Base-by-base conservation (phyloP, 2,888 invertebrate species). In the Antheraea assamensis region DNA sequence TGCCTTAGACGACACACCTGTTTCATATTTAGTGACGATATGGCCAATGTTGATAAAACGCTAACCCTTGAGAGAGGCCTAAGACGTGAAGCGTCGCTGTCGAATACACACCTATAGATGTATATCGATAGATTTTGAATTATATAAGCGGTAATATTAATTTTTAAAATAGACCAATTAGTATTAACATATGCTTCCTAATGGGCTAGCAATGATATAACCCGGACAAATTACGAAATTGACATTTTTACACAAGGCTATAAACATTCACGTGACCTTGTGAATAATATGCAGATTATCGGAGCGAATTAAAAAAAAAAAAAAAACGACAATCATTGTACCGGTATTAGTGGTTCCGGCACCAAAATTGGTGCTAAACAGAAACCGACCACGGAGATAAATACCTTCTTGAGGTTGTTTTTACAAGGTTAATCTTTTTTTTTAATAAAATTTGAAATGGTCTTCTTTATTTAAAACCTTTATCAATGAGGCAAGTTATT, bases 231-330 rank as follows among this genome's bases (percentile, higher is more conserved):
- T 58, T 58, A 21, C 58, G 58, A 58, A 24, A 58, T 24, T 58
- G 24, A 58, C 58, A 58, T 58, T 58, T 58, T 58, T 58, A 58
- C 21, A 58, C 58, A 58, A 58, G 58, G 58, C 58, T 24, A 24
- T 58, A n/a, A n/a, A 58, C 58, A 58, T 58, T 58, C 58, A 24
- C 24, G n/a, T 58, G 58, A 58, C 58, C 58, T 58, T 58, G 24
- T 24, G 10, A 24, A 13, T 24, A 13, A 24, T 13, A 13, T 24
- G 58, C 24, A 24, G 13, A 58, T 58, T 58, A n/a, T 58, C 24
- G 24, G 58, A 24, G 10, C 58, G n/a, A 24, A 58, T 58, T 58
- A 58, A 58, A 58, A 49, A 49, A 52, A 17, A 21, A n/a, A 4
- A 2, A 21, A 1, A 24, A 58, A 24, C 24, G n/a, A n/a, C 24